These are phyloP conservation scores for Caenorhabditis sp. DNA, from an alignment of 2,888 invertebrate species.

Conservation along the genomic window DNA sequence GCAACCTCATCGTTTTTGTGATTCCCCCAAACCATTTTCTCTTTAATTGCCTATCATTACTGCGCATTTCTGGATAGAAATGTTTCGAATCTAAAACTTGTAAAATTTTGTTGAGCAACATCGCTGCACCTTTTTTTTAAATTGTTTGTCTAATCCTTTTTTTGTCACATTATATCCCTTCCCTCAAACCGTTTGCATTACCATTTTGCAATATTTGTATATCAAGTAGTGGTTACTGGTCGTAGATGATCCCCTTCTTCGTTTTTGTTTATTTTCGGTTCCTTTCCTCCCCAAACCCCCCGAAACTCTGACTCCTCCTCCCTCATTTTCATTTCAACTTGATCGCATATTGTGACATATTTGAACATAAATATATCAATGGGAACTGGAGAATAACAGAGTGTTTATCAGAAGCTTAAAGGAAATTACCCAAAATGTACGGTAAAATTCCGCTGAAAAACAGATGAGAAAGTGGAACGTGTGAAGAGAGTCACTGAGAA, in stretches of 20 bases:
- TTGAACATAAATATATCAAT: slow-evolving; percentile 2
- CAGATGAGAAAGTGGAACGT: too few relatives aligned
- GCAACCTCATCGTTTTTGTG: background rate
- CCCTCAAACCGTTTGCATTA: slow-evolving; percentile 2
- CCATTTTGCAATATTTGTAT: slow-evolving; percentile 45
- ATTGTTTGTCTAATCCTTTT: background rate
- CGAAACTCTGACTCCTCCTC: background rate
- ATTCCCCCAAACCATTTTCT: slow-evolving; percentile 2
- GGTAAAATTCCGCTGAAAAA: too few relatives aligned
- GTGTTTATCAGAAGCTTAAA: too few relatives aligned
- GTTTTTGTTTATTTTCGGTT: slow-evolving; percentile 7
- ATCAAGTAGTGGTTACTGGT: slow-evolving; percentile 58
- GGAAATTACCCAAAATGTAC: too few relatives aligned
- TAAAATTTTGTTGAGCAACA: slow-evolving; percentile 42
- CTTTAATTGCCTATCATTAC: slow-evolving; percentile 12
- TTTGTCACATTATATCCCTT: background rate
- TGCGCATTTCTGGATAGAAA: background rate
- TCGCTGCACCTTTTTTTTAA: slow-evolving; percentile 2
- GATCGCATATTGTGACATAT: slow-evolving; percentile 11
- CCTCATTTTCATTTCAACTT: background rate
- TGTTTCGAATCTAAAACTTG: slow-evolving; percentile 8
- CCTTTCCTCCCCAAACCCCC: background rate
- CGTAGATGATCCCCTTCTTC: slow-evolving; percentile 39
- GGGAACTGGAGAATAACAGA: too few relatives aligned
- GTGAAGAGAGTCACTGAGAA: too few relatives aligned